Conservation (phyloP, 2,797 vertebrate species). For the Karalla daura region DNA sequence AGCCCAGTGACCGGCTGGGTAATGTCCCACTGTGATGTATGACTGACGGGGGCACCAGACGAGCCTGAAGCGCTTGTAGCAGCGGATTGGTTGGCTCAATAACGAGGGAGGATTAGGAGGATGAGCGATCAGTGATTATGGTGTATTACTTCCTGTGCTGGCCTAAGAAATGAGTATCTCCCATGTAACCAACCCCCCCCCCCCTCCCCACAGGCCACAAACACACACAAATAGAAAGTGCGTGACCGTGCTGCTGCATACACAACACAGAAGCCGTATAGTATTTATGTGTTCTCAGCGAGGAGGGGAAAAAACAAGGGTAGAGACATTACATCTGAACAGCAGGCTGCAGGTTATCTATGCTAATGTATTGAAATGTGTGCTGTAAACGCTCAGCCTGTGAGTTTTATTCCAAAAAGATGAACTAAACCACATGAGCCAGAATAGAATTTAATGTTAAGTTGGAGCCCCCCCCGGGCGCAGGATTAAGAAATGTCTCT, state of each 20-base stretch:
- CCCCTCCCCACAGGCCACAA: too few species aligned
- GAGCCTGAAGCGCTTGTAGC: conserved; percentile 49
- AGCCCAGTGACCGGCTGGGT: conserved; percentile 7
- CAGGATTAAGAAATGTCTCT: background rate
- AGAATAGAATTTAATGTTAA: background rate
- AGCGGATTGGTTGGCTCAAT: conserved; percentile 48
- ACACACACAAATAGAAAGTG: background rate
- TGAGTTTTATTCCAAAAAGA: background rate
- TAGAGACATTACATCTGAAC: background rate
- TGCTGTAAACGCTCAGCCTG: background rate
- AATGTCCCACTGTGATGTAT: conserved; percentile 17
- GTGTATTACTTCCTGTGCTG: conserved; percentile 38
- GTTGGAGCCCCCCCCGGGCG: background rate
- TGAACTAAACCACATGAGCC: background rate
- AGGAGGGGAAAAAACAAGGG: background rate
- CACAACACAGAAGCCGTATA: background rate
- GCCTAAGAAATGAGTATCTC: conserved; percentile 28
- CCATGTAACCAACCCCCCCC: conserved; percentile 4
- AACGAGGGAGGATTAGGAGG: conserved; percentile 36
- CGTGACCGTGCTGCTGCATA: background rate
- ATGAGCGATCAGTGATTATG: conserved; percentile 51
- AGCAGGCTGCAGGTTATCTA: background rate
- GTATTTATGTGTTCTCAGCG: background rate
- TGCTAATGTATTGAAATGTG: background rate
- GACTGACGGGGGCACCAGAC: conserved; percentile 38